These are phyloP conservation scores for Oscheius onirici DNA, from an alignment of 2,888 invertebrate genomes.

Conservation along the genomic window DNA sequence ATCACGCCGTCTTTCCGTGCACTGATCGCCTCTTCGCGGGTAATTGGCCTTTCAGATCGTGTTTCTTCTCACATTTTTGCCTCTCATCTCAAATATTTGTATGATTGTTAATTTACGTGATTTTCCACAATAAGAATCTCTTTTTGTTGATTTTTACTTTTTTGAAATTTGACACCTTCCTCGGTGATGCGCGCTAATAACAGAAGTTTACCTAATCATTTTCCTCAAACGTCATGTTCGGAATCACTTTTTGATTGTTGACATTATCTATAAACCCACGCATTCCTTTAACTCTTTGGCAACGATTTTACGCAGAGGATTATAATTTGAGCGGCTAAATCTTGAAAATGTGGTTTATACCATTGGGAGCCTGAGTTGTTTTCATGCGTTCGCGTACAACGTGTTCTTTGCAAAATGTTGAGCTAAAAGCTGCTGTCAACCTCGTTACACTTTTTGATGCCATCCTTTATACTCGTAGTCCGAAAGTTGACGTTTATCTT, in stretches of 20 bases:
- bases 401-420: constrained; percentile 1
- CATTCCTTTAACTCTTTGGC: too few relatives aligned
- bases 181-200: neutral
- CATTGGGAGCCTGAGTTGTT: neutral
- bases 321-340: too few relatives aligned
- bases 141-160: too few relatives aligned
- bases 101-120: too few relatives aligned
- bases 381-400: neutral
- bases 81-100: constrained; percentile 4
- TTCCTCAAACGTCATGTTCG: neutral
- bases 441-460: neutral
- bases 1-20: neutral
- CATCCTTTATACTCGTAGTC: neutral
- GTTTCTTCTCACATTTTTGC: constrained; percentile 19
- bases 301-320: too few relatives aligned
- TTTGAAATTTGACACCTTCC: neutral
- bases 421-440: neutral
- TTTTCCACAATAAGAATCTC: too few relatives aligned
- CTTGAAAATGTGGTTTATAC: too few relatives aligned
- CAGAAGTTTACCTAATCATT: neutral
- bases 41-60: constrained; percentile 29
- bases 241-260: neutral
- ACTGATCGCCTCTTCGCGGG: constrained; percentile 27
- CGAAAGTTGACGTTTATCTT: neutral
- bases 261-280: too few relatives aligned